phyloP scores from a whole-genome alignment of 2,797 vertebrate genomes.

The Streptopelia turtur region DNA sequence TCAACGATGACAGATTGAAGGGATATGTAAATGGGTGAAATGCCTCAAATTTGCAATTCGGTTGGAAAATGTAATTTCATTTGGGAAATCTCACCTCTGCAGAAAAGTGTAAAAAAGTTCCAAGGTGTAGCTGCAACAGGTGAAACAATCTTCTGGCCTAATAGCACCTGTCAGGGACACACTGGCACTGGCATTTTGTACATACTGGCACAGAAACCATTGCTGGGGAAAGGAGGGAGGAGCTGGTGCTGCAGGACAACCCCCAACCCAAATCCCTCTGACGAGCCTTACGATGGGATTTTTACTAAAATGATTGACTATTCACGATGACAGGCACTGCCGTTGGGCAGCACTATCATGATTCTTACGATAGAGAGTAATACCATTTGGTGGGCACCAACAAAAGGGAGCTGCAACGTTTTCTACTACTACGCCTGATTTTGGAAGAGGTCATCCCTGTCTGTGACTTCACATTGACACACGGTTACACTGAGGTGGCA shows the following conservation, averaged over 20 bases:
- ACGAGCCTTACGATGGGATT: neutral
- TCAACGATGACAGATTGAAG: slow-evolving; percentile 44
- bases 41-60: slow-evolving; percentile 1
- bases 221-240: neutral
- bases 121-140: slow-evolving; percentile 9
- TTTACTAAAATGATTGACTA: neutral
- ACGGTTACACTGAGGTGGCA: rapidly evolving
- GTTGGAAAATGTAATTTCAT: slow-evolving; percentile 36
- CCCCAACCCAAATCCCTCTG: neutral
- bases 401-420: neutral
- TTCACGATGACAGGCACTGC: neutral
- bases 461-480: neutral
- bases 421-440: neutral
- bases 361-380: neutral
- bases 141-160: neutral
- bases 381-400: neutral
- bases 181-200: neutral
- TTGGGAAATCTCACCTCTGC: slow-evolving; percentile 36
- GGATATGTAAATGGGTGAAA: slow-evolving; percentile 31
- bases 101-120: slow-evolving; percentile 23
- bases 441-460: neutral
- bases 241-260: neutral
- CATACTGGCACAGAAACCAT: neutral
- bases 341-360: neutral
- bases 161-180: neutral